Evolutionary conservation across 2,113 vertebrate genomes (phyloP).

Genomic region (Rhinopomastus cyanomelas): DNA sequence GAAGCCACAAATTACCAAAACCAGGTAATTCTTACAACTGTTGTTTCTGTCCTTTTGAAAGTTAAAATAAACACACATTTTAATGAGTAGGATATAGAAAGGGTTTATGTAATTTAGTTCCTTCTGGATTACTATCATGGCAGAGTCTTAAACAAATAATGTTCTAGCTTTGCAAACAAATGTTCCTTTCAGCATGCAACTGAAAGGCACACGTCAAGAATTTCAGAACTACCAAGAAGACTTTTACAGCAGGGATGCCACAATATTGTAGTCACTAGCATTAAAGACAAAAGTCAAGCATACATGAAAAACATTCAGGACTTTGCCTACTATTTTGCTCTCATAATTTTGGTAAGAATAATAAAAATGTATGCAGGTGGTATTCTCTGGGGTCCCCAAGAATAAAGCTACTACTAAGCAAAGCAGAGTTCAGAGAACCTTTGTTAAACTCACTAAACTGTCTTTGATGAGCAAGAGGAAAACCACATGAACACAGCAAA

Average conservation of each 20-base stretch:
- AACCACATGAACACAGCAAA: neutral
- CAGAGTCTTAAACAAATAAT: neutral
- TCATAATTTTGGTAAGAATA: neutral
- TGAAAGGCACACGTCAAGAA: neutral
- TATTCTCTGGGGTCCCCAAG: neutral
- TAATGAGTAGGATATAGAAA: neutral
- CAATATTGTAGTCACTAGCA: neutral
- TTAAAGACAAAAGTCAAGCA: neutral
- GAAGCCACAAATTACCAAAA: neutral
- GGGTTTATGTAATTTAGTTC: neutral
- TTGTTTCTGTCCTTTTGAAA: neutral
- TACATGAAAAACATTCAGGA: neutral
- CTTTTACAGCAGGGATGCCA: neutral
- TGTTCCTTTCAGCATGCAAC: neutral
- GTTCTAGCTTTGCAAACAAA: neutral
- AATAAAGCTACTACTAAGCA: neutral
- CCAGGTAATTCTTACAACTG: neutral
- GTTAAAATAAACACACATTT: neutral
- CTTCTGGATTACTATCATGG: neutral
- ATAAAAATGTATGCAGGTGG: neutral
- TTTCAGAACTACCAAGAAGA: neutral
- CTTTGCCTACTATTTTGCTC: neutral
- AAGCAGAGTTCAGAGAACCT: neutral
- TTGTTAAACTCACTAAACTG: slow-evolving; percentile 9
- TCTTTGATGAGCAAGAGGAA: neutral